phyloP scores from a whole-genome alignment of 1,140 invertebrate genomes.

The Drosophila watanabei region DNA sequence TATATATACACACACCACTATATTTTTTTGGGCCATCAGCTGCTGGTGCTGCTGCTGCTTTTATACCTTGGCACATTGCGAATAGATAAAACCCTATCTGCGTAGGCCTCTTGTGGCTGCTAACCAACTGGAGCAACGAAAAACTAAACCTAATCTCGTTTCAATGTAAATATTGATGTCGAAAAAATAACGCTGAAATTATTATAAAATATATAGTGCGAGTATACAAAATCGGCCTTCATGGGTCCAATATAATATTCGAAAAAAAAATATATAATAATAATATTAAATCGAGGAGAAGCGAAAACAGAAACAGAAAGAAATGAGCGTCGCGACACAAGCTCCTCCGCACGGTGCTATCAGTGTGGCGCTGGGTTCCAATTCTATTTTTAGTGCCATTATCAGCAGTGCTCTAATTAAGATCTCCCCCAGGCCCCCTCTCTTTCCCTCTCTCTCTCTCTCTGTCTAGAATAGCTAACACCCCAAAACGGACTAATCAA shows the following conservation, averaged over 20 bases:
- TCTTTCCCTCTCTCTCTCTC: constrained; percentile 60
- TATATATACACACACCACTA: constrained; percentile 22
- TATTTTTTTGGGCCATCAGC: constrained; percentile 42
- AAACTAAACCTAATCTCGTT: constrained; percentile 56
- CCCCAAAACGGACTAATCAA: constrained; percentile 64
- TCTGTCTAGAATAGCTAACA: constrained; percentile 47
- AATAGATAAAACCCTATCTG: constrained; percentile 35
- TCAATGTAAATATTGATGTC: constrained; percentile 69
- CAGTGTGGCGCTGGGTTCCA: constrained; percentile 49
- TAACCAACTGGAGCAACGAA: constrained; percentile 23
- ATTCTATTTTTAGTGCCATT: constrained; percentile 73
- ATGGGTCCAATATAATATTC: constrained; percentile 28
- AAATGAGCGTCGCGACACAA: constrained; percentile 40
- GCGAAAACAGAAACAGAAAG: constrained; percentile 29
- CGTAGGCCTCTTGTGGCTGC: constrained; percentile 14
- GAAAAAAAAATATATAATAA: background rate
- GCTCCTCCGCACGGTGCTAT: constrained; percentile 57
- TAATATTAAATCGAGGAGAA: constrained; percentile 7
- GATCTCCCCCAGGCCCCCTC: constrained; percentile 67
- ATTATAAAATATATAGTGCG: constrained; percentile 15
- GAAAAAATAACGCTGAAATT: constrained; percentile 23
- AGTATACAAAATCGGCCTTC: constrained; percentile 40
- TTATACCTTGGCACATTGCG: constrained; percentile 39
- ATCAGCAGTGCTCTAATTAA: constrained; percentile 81
- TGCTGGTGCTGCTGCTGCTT: constrained; percentile 20